A percentile compares a stretch with the other conserved stretches of the same genome.
Conservation (phyloP, 2,797 vertebrate species). For the Catostomus latipinnis region DNA sequence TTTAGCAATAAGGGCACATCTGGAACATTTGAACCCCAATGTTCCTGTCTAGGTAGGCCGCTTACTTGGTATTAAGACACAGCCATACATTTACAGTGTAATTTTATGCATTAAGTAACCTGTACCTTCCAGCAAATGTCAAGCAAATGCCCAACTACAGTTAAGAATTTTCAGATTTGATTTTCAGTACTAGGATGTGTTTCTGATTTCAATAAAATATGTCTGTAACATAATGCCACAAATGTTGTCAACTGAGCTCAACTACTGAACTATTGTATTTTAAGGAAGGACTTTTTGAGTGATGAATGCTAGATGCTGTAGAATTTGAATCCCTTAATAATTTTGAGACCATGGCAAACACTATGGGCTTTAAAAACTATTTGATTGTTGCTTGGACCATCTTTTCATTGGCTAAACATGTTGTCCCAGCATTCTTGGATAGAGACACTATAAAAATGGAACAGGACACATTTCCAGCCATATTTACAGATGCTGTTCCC, state of each 20-base stretch:
- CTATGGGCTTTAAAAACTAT: neutral
- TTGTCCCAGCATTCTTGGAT: slow-evolving; percentile 59
- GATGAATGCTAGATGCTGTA: neutral
- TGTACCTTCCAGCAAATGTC: neutral
- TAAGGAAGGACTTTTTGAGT: too few relatives aligned
- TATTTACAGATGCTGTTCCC: slow-evolving; percentile 76
- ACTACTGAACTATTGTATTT: too few relatives aligned
- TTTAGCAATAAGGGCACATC: neutral
- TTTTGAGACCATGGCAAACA: neutral
- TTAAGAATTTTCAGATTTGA: neutral
- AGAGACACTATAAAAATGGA: slow-evolving; percentile 71
- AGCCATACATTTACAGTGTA: neutral
- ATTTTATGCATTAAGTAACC: neutral
- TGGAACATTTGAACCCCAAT: neutral
- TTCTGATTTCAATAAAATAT: neutral
- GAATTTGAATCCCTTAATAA: slow-evolving; percentile 14
- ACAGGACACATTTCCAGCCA: slow-evolving; percentile 75
- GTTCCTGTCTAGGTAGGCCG: neutral
- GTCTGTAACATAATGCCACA: too few relatives aligned
- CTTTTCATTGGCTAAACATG: slow-evolving; percentile 42
- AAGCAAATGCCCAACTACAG: neutral
- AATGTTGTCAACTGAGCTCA: too few relatives aligned
- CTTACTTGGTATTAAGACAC: neutral
- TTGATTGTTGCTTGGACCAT: slow-evolving; percentile 45
- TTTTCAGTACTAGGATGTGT: neutral